A percentile compares a stretch with the other conserved stretches of the same genome.
Evolutionary conservation across 2,113 vertebrate species (phyloP).

Genomic region (Gila orcuttii): DNA sequence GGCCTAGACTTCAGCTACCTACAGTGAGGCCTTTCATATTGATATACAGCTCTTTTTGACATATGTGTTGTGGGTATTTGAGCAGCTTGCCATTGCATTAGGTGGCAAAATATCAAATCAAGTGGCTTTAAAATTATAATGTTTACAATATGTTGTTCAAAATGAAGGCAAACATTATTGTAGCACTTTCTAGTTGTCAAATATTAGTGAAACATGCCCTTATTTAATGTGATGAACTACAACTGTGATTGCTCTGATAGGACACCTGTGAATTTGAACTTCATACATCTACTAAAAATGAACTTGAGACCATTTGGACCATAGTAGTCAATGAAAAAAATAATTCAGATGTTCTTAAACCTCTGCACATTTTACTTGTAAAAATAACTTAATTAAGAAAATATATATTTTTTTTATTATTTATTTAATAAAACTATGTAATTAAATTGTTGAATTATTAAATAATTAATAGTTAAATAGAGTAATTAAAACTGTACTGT

Average conservation of each 20-base stretch:
- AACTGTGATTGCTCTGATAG: not conserved
- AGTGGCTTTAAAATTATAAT: too few species aligned
- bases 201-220: too few species aligned
- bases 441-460: not conserved
- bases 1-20: constrained; percentile 82
- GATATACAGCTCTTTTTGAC: not conserved
- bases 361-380: not conserved
- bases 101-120: too few species aligned
- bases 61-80: too few species aligned
- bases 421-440: not conserved
- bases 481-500: not conserved
- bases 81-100: too few species aligned
- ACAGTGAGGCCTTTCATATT: constrained; percentile 62
- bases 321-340: not conserved
- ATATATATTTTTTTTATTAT: not conserved
- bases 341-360: not conserved
- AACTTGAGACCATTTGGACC: not conserved
- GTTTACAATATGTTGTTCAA: too few species aligned
- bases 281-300: not conserved
- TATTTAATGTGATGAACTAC: too few species aligned
- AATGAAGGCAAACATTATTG: too few species aligned
- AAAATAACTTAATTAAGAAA: not conserved
- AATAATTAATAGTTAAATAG: not conserved
- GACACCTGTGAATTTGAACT: not conserved
- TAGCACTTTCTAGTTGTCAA: too few species aligned